A percentile compares a stretch with the other conserved stretches of the same genome.
Evolutionary conservation across 2,888 invertebrate genomes (phyloP).

Genomic region (Cheilosia variabilis): DNA sequence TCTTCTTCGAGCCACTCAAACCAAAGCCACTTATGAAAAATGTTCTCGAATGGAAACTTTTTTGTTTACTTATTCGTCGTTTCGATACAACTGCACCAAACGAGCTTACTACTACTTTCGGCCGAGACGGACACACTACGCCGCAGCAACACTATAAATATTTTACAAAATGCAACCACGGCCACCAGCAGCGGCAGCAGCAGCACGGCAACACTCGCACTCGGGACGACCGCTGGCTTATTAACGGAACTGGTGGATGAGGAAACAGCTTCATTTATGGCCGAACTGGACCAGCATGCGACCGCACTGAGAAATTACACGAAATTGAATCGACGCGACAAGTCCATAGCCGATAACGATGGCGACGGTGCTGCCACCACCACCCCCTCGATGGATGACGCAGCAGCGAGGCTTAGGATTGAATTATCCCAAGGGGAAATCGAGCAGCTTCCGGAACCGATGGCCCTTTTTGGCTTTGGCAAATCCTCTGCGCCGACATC

Average conservation of each 20-base stretch:
- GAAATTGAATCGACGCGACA: conserved; percentile 61
- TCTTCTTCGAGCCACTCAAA: conserved; percentile 59
- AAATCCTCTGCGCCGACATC: conserved; percentile 49
- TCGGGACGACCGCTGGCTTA: conserved; percentile 32
- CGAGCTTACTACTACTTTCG: conserved; percentile 75
- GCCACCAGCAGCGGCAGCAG: background rate
- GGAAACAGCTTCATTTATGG: conserved; percentile 58
- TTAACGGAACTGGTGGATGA: conserved; percentile 45
- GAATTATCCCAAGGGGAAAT: conserved; percentile 62
- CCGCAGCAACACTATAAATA: conserved; percentile 67
- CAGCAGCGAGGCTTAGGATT: conserved; percentile 61
- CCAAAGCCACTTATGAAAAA: conserved; percentile 75
- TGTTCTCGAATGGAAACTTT: conserved; percentile 78
- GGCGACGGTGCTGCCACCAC: background rate
- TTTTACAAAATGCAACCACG: conserved; percentile 64
- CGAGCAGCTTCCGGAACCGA: conserved; percentile 70
- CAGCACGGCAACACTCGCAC: conserved; percentile 24
- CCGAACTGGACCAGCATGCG: conserved; percentile 56
- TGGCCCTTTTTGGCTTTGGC: conserved; percentile 60
- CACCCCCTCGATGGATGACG: conserved; percentile 9
- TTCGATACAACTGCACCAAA: conserved; percentile 75
- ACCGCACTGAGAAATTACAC: conserved; percentile 57
- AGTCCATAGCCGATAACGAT: conserved; percentile 44
- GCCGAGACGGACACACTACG: conserved; percentile 76
- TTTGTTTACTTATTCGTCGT: conserved; percentile 77